phyloP scores from a whole-genome alignment of 2,797 vertebrate species.

The Poeciliopsis gracilis region DNA sequence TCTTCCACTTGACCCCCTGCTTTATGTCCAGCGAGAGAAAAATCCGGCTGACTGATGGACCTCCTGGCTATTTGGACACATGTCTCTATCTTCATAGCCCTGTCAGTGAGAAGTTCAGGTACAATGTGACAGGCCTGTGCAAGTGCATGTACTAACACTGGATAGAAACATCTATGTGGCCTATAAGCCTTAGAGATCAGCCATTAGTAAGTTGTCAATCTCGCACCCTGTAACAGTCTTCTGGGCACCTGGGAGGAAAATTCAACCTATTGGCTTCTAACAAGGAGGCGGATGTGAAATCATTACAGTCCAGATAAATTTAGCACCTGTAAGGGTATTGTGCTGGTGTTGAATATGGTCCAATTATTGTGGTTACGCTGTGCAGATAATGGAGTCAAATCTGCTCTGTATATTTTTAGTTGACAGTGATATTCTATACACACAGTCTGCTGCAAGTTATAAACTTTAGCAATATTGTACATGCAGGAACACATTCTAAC shows the following conservation, averaged over 20 bases:
- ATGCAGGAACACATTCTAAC: constrained; percentile 29
- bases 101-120: constrained; percentile 59
- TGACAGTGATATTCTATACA: constrained; percentile 39
- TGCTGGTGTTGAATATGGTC: constrained; percentile 50
- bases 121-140: constrained; percentile 67
- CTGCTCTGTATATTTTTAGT: constrained; percentile 49
- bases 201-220: constrained; percentile 80
- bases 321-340: constrained; percentile 56
- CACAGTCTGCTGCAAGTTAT: constrained; percentile 26
- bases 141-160: constrained; percentile 66
- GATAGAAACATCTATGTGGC: constrained; percentile 65
- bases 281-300: constrained; percentile 63
- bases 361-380: constrained; percentile 59
- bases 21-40: constrained; percentile 31
- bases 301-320: constrained; percentile 72
- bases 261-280: constrained; percentile 56
- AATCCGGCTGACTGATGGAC: constrained; percentile 73
- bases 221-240: constrained; percentile 63
- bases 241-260: constrained; percentile 59
- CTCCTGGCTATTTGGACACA: constrained; percentile 77
- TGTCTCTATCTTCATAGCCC: constrained; percentile 71
- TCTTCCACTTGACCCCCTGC: constrained; percentile 62
- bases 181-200: constrained; percentile 66
- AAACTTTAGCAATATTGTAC: constrained; percentile 42
- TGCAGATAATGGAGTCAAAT: constrained; percentile 65